Percentiles rank a stretch among this genome's conserved stretches.
Evolutionary conservation across 2,113 vertebrate species (phyloP).

Genomic region (Phylloscopus whistleri): DNA sequence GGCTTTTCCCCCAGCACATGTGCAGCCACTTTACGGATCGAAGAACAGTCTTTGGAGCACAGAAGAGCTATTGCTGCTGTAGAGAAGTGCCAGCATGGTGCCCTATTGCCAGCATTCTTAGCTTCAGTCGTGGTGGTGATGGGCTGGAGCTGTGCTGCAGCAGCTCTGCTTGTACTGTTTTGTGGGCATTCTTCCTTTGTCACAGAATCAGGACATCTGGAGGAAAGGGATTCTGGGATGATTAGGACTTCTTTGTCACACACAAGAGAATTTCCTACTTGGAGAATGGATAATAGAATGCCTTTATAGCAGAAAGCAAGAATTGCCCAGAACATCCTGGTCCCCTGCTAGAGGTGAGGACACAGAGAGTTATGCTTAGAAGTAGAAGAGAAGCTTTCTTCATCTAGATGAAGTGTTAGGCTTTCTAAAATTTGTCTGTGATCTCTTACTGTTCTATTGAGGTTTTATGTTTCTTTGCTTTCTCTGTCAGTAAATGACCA

Average conservation of each 20-base stretch:
- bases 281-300: background rate
- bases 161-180: background rate
- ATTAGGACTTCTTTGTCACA: background rate
- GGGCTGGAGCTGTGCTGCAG: background rate
- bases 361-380: background rate
- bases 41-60: background rate
- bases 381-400: background rate
- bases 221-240: background rate
- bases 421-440: background rate
- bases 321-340: background rate
- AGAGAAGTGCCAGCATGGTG: background rate
- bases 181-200: background rate
- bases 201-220: background rate
- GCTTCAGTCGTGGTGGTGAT: background rate
- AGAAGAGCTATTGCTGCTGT: background rate
- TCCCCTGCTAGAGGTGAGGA: background rate
- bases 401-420: background rate
- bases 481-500: background rate
- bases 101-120: background rate
- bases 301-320: background rate
- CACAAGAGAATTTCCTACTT: background rate
- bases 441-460: background rate
- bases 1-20: background rate
- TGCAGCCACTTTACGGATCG: background rate
- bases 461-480: conserved; percentile 15